Evolutionary conservation across 2,797 vertebrate species (phyloP), one percentile per base, ranked within the genome.

Genomic region (Phrynocephalus vlangalii): DNA sequence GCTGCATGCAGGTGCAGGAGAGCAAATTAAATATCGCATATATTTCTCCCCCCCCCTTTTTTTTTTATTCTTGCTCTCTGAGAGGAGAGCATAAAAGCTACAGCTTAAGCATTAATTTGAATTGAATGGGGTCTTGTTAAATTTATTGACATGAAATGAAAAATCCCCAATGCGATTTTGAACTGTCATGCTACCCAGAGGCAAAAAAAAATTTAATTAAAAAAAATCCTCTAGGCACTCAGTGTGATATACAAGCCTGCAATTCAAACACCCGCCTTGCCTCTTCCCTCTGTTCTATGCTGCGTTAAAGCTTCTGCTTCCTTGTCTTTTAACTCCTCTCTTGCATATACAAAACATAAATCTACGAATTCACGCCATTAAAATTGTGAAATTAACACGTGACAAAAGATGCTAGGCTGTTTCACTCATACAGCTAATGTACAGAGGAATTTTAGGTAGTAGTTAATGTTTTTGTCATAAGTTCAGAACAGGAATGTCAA

Each of bases 121-220:
- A 91, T 83, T 56, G 88, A 95, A 94, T 90, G 92, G 89, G 87
- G 89, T 84, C 92, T 94, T 93, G 93, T 95, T 95, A 94, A 92
- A 94, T 93, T 94, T 94, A 95, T 92, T 94, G 94, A 96, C 93
- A 90, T 91, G 91, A 95, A 95, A 93, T 91, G 86, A 89, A 5
- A 93, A 90, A 93, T 95, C 92, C 93, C 93, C 90, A 86, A 91
- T 88, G 95, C 87, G 93, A 89, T 94, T 92, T 90, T 93, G 91
- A 95, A 89, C 86, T 86, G 91, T 91, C 83, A 86, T 90, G 92
- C 92, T 94, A 93, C 92, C 93, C 92, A 63, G 89, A 91, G 95
- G 94, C 94, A 92, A 93, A 88, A 93, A 93, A 93, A 94, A 93
- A 44, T 94, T 92, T 95, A 95, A 96, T 96, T 94, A 95, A 96